Evolutionary conservation across 2,888 invertebrate genomes (phyloP), one percentile per base, ranked within the genome.

Genomic region (Drosophila conformis): DNA sequence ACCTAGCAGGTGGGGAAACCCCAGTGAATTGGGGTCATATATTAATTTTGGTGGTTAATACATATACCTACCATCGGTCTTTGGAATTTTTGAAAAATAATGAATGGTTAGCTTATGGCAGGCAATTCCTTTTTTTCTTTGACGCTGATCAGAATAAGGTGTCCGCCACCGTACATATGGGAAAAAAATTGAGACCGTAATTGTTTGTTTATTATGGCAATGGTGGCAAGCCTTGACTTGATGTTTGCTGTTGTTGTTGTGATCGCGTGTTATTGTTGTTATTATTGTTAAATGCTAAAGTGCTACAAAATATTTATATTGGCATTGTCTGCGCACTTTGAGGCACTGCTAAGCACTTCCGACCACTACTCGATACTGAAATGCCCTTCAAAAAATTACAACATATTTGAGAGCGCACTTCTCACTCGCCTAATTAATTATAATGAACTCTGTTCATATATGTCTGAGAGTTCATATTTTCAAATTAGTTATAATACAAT

Each of bases 141-240:
- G n/a, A n/a, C n/a, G n/a, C n/a, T n/a, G n/a, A n/a, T n/a, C n/a
- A n/a, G n/a, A n/a, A n/a, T n/a, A n/a, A n/a, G n/a, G n/a, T n/a
- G n/a, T n/a, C n/a, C n/a, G n/a, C n/a, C n/a, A n/a, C n/a, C n/a
- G n/a, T n/a, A n/a, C 42, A 36, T 53, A 64, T 56, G 60, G 15
- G 13, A 48, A 57, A 56, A 54, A 71, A 77, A 76, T 67, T 69
- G 64, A 86, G 84, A 80, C 76, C 80, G 89, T 91, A 91, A 91
- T 91, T 91, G 92, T 91, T 91, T 91, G 91, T 91, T 91, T 91
- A 91, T 90, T 91, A 76, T 83, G 87, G 67, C 76, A 72, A 63
- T 62, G 70, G 33, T 51, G 58, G 54, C 51, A 53, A 52, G 59
- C 62, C 36, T 56, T 58, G 56, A 48, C 64, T 61, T 54, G 70